Conservation (phyloP, 1,140 invertebrate species). For the Ceratoteleas bidentatus region DNA sequence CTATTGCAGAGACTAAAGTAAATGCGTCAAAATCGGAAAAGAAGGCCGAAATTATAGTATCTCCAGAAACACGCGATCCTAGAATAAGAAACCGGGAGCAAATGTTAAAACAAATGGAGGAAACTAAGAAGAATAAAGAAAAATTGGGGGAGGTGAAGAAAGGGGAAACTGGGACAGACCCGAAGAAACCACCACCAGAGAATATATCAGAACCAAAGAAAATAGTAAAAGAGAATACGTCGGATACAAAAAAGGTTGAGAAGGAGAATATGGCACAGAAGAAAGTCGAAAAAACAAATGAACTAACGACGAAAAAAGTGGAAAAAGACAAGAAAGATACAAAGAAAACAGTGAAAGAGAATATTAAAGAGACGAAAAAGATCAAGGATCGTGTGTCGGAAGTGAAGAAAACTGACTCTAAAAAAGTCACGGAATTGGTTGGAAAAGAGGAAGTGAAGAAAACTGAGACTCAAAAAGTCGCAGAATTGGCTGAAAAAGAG, state of each 20-base stretch:
- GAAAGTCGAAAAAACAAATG: constrained; percentile 7
- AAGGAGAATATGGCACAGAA: neutral
- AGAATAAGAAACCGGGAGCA: constrained; percentile 24
- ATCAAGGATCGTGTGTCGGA: no score
- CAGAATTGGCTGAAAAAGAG: no score
- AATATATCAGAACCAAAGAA: neutral
- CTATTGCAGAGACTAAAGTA: no score
- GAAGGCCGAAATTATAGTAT: neutral
- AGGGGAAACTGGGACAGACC: neutral
- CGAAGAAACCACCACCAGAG: neutral
- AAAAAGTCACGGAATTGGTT: neutral
- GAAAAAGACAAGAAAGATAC: neutral
- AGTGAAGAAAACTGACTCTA: neutral
- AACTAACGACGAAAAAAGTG: neutral
- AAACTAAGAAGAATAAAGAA: constrained; percentile 2
- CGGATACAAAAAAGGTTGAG: constrained; percentile 2
- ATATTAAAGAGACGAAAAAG: neutral
- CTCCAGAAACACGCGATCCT: constrained; percentile 7
- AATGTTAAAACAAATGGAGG: neutral
- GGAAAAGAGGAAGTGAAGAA: neutral
- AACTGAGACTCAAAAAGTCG: constrained; percentile 3
- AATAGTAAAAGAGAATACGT: constrained; percentile 3
- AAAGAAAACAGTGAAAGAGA: constrained; percentile 1
- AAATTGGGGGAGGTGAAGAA: constrained; percentile 2
- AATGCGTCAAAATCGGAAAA: no score